Conservation (phyloP, 2,888 invertebrate genomes). For the Dynastes maya region DNA sequence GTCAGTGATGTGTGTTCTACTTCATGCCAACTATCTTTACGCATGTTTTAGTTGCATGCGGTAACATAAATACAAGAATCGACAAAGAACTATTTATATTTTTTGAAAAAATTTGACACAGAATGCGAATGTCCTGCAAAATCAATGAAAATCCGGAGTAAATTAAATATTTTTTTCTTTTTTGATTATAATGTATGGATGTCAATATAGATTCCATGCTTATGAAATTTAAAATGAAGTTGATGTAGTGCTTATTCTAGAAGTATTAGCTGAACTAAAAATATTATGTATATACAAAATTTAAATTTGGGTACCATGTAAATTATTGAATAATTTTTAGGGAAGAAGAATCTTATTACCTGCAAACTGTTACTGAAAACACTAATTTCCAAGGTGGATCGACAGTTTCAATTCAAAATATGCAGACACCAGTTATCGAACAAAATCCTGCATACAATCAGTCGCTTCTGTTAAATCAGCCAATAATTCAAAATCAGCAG, state of each 20-base stretch:
- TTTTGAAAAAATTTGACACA: background rate
- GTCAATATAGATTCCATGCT: background rate
- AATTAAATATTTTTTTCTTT: background rate
- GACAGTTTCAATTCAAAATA: conserved; percentile 28
- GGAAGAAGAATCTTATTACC: conserved; percentile 49
- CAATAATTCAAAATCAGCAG: conserved; percentile 46
- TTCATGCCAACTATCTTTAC: conserved; percentile 38
- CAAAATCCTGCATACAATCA: conserved; percentile 37
- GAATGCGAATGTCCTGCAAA: background rate
- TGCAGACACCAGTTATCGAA: conserved; percentile 37
- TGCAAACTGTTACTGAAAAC: conserved; percentile 35
- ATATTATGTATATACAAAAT: conserved; percentile 42
- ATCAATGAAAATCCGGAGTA: background rate
- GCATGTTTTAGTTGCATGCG: background rate
- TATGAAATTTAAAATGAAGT: conserved; percentile 43
- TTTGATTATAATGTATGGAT: background rate
- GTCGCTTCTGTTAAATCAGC: conserved; percentile 44
- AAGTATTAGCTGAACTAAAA: conserved; percentile 42
- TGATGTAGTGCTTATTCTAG: conserved; percentile 16
- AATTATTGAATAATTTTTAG: conserved; percentile 42
- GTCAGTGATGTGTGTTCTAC: conserved; percentile 31
- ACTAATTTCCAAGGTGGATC: conserved; percentile 26
- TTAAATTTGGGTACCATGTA: conserved; percentile 13
- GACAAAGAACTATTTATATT: background rate
- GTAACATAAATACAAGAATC: background rate